These are phyloP conservation scores for Carassius auratus DNA, from an alignment of 2,113 vertebrate species.

Conservation along the genomic window DNA sequence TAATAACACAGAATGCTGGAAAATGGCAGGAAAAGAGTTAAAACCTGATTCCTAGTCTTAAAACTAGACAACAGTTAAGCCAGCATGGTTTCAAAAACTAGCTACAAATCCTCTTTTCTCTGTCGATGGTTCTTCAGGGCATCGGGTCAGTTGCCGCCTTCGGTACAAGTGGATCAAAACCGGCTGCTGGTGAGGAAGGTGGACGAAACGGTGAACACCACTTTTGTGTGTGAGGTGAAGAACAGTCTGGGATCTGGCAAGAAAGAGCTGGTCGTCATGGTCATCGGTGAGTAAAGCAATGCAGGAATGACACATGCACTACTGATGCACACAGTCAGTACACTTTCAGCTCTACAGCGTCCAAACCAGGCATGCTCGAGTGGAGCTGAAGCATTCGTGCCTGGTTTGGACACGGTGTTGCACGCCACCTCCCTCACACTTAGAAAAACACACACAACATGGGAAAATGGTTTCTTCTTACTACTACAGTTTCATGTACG, in stretches of 20 bases:
- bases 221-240: conserved; percentile 82
- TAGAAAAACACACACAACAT: conserved; percentile 1
- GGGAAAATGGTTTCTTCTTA: conserved; percentile 4
- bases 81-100: background rate
- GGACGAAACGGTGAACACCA: conserved; percentile 82
- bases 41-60: too few species aligned
- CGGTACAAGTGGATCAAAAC: conserved; percentile 67
- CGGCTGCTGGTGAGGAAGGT: conserved; percentile 79
- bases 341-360: background rate
- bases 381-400: background rate
- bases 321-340: background rate
- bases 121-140: conserved; percentile 51
- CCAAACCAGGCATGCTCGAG: background rate
- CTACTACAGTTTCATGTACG: background rate
- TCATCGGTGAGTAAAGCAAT: conserved; percentile 78
- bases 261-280: conserved; percentile 72
- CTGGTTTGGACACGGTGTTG: background rate
- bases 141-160: conserved; percentile 68
- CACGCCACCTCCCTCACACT: background rate
- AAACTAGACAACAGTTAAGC: background rate
- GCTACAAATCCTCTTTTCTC: background rate
- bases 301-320: conserved; percentile 38
- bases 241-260: conserved; percentile 72
- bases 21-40: too few species aligned
- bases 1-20: too few species aligned